Evolutionary conservation across 2,888 invertebrate species (phyloP).

Genomic region (Arrhopalites spinosus): DNA sequence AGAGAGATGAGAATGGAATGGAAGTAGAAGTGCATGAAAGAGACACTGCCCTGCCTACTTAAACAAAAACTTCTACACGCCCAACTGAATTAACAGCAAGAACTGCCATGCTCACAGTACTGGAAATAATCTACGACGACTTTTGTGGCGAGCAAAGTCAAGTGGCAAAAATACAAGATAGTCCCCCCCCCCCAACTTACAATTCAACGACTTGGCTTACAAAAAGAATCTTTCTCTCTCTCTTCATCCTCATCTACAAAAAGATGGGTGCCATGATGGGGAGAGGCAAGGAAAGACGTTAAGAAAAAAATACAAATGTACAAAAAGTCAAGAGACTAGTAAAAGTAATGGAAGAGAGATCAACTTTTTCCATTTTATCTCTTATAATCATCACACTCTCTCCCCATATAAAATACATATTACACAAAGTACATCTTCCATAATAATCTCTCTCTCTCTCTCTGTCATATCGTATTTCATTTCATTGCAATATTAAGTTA

Average conservation of each 20-base stretch:
- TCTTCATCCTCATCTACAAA: not conserved
- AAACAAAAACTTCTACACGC: conserved; percentile 23
- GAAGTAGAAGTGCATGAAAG: not conserved
- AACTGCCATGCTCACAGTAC: not conserved
- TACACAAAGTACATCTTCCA: too few relatives aligned
- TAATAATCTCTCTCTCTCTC: too few relatives aligned
- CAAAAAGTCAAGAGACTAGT: too few relatives aligned
- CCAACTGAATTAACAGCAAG: conserved; percentile 14
- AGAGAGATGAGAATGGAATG: not conserved
- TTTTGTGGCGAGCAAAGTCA: conserved; percentile 31
- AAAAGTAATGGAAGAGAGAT: too few relatives aligned
- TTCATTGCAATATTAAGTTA: conserved; percentile 6
- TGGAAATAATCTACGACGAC: conserved; percentile 33
- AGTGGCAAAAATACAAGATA: conserved; percentile 35
- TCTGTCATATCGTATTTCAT: not conserved
- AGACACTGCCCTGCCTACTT: conserved; percentile 12
- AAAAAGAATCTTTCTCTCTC: not conserved
- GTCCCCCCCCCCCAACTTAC: too few relatives aligned
- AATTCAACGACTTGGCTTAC: conserved; percentile 13
- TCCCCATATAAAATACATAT: too few relatives aligned
- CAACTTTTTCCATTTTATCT: too few relatives aligned
- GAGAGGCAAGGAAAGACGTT: too few relatives aligned
- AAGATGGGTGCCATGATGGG: too few relatives aligned
- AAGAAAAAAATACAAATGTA: too few relatives aligned
- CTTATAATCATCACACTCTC: too few relatives aligned